phyloP scores from a whole-genome alignment of 2,113 vertebrate species.

The Oreochromis niloticus region DNA sequence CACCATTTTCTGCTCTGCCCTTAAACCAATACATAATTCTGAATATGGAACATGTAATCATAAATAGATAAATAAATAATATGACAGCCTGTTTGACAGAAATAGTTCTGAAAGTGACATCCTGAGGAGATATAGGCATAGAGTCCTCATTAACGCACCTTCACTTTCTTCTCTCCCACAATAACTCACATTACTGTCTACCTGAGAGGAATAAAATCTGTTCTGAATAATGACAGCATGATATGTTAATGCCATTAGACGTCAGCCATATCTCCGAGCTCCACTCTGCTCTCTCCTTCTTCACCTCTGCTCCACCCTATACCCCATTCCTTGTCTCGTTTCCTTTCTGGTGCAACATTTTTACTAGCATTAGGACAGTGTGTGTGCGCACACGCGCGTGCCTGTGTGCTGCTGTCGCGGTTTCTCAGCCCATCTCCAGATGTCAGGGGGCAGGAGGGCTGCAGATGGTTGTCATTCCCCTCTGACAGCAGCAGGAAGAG shows the following conservation, averaged over 20 bases:
- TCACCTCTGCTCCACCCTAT: background rate
- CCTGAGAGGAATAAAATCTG: background rate
- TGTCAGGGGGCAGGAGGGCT: slow-evolving; percentile 48
- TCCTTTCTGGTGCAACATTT: background rate
- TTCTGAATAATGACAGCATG: slow-evolving; percentile 19
- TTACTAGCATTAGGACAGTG: background rate
- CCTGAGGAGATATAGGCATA: background rate
- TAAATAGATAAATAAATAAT: background rate
- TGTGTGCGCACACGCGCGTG: background rate
- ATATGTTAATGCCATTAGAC: slow-evolving; percentile 12
- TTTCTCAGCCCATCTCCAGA: slow-evolving; percentile 50
- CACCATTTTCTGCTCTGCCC: background rate
- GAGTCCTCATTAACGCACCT: background rate
- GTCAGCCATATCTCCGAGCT: background rate
- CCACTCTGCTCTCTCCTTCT: background rate
- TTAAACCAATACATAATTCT: background rate
- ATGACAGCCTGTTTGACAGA: background rate
- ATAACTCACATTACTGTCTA: background rate
- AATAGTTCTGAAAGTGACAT: background rate
- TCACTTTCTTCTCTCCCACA: background rate
- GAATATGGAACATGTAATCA: background rate
- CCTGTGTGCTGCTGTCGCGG: background rate
- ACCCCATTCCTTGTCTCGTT: background rate
- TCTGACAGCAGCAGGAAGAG: slow-evolving; percentile 44
- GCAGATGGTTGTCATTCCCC: slow-evolving; percentile 64